phyloP scores from a whole-genome alignment of 2,888 invertebrate species.

The Chalcis sispes region DNA sequence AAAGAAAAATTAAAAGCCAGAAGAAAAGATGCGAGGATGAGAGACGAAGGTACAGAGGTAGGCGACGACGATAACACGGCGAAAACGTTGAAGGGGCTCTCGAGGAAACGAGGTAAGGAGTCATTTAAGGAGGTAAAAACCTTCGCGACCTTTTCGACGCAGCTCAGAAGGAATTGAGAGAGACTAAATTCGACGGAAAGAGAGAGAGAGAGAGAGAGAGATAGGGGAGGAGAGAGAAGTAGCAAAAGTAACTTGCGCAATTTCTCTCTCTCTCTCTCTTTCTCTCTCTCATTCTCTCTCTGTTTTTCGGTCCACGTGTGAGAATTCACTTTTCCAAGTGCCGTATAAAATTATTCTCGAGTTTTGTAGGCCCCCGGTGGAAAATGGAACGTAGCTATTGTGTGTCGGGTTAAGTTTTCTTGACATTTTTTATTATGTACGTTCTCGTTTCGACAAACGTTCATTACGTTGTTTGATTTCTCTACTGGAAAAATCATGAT shows the following conservation, averaged over 20 bases:
- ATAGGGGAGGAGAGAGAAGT: not conserved
- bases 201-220: not conserved
- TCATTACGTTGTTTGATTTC: too few relatives aligned
- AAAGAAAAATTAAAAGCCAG: not conserved
- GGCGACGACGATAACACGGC: conserved; percentile 1
- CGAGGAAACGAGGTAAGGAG: conserved; percentile 31
- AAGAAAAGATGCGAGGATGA: not conserved
- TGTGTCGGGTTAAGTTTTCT: too few relatives aligned
- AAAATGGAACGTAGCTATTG: too few relatives aligned
- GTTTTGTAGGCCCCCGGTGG: too few relatives aligned
- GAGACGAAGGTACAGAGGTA: not conserved
- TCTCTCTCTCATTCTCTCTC: not conserved
- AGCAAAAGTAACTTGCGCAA: not conserved
- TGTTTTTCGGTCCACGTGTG: not conserved
- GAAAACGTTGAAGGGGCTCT: conserved; percentile 12
- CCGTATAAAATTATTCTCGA: too few relatives aligned
- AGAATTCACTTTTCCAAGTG: too few relatives aligned
- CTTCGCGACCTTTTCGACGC: conserved; percentile 10
- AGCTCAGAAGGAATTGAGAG: conserved; percentile 2
- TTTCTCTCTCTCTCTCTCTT: not conserved
- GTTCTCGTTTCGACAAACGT: too few relatives aligned
- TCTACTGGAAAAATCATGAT: too few relatives aligned
- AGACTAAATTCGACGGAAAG: not conserved
- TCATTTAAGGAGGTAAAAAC: conserved; percentile 18
- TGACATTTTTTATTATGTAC: too few relatives aligned